phyloP scores from a whole-genome alignment of 2,888 invertebrate genomes.

The Cerastis rubricosa region DNA sequence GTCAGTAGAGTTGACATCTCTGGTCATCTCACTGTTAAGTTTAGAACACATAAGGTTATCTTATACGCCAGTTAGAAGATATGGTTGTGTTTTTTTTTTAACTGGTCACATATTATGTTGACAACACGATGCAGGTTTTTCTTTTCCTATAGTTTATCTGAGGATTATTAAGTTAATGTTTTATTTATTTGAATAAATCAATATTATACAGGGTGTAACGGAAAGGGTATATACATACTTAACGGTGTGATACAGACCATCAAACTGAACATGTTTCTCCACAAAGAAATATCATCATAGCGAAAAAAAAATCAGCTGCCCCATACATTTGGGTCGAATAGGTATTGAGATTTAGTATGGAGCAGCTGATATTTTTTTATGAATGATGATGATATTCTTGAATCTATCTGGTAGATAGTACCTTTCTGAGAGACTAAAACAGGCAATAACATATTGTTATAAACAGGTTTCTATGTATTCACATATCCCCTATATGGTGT shows the following conservation, averaged over 20 bases:
- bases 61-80: not conserved
- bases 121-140: not conserved
- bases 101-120: not conserved
- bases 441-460: not conserved
- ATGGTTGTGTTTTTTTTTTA: not conserved
- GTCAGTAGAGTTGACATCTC: slow-evolving; percentile 37
- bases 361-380: no score
- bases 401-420: not conserved
- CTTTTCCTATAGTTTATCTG: not conserved
- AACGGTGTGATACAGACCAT: no score
- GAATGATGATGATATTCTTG: not conserved
- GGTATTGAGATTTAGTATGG: no score
- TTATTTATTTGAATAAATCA: not conserved
- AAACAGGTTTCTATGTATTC: not conserved
- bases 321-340: no score
- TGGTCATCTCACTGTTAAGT: slow-evolving; percentile 15
- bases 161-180: not conserved
- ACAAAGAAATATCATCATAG: no score
- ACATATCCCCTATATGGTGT: not conserved
- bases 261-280: no score
- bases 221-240: no score
- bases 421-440: not conserved
- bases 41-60: slow-evolving; percentile 2
- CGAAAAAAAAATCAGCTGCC: no score
- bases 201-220: no score